Base-by-base conservation (phyloP, 2,888 invertebrate genomes). In the Crematogaster levior region DNA sequence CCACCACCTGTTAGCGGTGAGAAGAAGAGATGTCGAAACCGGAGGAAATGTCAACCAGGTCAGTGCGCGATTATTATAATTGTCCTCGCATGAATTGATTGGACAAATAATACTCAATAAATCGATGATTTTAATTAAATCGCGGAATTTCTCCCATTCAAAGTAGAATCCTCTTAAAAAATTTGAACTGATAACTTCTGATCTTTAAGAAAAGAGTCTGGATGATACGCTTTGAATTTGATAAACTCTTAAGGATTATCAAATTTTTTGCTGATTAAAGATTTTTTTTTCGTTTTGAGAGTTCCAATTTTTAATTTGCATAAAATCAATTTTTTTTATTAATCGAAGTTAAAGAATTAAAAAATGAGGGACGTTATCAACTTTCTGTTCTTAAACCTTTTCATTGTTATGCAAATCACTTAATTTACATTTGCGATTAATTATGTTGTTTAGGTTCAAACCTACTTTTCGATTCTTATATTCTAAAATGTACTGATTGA, bases 11-110 rank as follows among this genome's bases (percentile, higher is more conserved):
- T 30, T 15, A 68, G 30, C 30, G 21, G 53, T 21, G 43, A 68
- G 43, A 70, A 68, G 68, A 77, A 70, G 56, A 70, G 43, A 79
- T 79, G 77, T 43, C 72, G 43, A 79, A 70, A 56, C 72, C 3
- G 56, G 77, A 77, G 37, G 70, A 79, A 79, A 46, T 79, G 72
- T 70, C 72, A 43, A 34, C 7, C 77, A 79, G 77, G 77, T 79
- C 56, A 79, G 77, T 79, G 24, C 10, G 27, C 1, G 24, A 74
- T 65, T 65, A 56, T 77, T 77, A 40, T 53, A 56, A 77, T 56
- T 68, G 27, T 15, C 12, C 15, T 75, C 12, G 37, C 37, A 66
- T 27, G 27, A 37, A n/a, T 3, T 48, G 6, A 4, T 12, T 66
- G 27, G 18, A 15, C 27, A 37, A 66, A 40, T 37, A 27, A 15